A percentile compares a stretch with the other conserved stretches of the same genome.
Evolutionary conservation across 2,797 vertebrate genomes (phyloP).

Genomic region (Sebastes glaucus): DNA sequence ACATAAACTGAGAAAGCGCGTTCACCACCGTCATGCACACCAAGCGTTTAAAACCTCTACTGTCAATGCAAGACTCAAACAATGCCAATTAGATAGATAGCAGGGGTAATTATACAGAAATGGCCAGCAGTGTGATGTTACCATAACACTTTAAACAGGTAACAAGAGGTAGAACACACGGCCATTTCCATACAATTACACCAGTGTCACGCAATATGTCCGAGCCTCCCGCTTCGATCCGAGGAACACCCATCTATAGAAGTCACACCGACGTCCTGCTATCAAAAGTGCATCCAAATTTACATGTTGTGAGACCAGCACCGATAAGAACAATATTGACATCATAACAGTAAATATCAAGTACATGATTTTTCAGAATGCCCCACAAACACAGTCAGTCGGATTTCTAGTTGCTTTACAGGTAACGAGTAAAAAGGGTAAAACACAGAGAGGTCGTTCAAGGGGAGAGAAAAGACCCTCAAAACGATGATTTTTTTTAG

Average conservation of each 20-base stretch:
- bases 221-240: constrained; percentile 43
- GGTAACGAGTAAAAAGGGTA: constrained; percentile 43
- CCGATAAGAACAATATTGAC: constrained; percentile 81
- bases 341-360: constrained; percentile 84
- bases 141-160: constrained; percentile 86
- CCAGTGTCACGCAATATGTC: constrained; percentile 66
- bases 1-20: constrained; percentile 46
- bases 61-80: constrained; percentile 59
- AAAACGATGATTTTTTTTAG: constrained; percentile 29
- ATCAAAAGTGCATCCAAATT: constrained; percentile 85
- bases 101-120: constrained; percentile 85
- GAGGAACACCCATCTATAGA: constrained; percentile 43
- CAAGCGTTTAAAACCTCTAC: constrained; percentile 54
- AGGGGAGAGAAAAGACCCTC: constrained; percentile 41
- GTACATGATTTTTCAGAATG: constrained; percentile 84
- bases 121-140: constrained; percentile 86
- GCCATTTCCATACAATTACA: constrained; percentile 86
- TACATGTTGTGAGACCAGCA: constrained; percentile 83
- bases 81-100: constrained; percentile 66
- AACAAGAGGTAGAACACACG: constrained; percentile 88
- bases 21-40: constrained; percentile 44
- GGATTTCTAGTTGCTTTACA: constrained; percentile 76
- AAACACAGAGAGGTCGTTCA: constrained; percentile 36
- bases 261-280: constrained; percentile 67
- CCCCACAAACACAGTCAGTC: constrained; percentile 85